phyloP scores from a whole-genome alignment of 53 echinoderm and acorn worm genomes.

The Apostichopus leukothele region DNA sequence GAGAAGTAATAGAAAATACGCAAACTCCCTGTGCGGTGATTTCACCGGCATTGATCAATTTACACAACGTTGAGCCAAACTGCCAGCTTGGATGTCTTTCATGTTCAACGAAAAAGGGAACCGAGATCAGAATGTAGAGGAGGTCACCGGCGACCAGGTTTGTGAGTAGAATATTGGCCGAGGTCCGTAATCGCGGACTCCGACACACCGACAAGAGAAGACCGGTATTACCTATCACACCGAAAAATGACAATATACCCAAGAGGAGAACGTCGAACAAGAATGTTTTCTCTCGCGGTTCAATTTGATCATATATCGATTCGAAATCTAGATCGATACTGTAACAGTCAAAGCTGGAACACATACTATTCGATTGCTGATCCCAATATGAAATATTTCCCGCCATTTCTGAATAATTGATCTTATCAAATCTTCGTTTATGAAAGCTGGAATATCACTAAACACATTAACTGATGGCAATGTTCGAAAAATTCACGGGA shows the following conservation, averaged over 20 bases:
- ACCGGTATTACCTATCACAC: conserved; percentile 52
- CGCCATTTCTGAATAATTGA: not conserved
- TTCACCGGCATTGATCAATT: conserved; percentile 60
- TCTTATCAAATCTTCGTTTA: too few species aligned
- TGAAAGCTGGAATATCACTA: too few species aligned
- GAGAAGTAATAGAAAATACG: conserved; percentile 73
- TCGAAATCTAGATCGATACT: conserved; percentile 8
- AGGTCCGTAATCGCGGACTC: conserved; percentile 71
- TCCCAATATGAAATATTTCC: not conserved
- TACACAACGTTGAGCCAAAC: conserved; percentile 55
- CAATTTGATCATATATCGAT: not conserved
- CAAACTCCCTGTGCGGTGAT: conserved; percentile 78
- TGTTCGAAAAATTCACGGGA: too few species aligned
- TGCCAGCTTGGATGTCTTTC: conserved; percentile 57
- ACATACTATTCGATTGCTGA: not conserved
- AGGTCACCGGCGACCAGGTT: conserved; percentile 81
- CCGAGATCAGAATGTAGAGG: conserved; percentile 67
- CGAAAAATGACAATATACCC: conserved; percentile 53
- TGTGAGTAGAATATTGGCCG: conserved; percentile 83
- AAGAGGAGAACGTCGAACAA: conserved; percentile 48
- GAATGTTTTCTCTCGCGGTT: not conserved
- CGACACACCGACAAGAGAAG: conserved; percentile 54
- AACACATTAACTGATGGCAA: too few species aligned
- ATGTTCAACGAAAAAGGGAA: conserved; percentile 63
- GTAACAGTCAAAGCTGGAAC: conserved; percentile 14